Percentiles rank a stretch among this genome's conserved stretches.
Evolutionary conservation across 2,797 vertebrate species (phyloP).

Genomic region (Thripadectes ignobilis): DNA sequence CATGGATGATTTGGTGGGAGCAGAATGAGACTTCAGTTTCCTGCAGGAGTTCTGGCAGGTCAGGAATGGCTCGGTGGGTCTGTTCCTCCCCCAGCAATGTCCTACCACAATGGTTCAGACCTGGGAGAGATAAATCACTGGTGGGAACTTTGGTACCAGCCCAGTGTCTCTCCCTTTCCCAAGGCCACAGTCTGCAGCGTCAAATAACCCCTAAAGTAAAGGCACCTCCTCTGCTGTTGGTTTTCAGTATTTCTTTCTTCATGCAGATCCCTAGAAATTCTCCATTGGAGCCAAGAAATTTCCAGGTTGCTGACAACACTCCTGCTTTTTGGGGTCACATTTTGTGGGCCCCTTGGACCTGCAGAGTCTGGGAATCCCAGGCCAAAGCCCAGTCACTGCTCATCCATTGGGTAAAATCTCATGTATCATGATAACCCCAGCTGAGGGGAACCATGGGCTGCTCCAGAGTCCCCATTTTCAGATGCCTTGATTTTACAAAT

Average conservation of each 20-base stretch:
- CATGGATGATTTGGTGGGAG: background rate
- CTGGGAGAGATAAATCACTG: fast-evolving
- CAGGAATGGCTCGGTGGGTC: background rate
- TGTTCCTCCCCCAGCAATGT: background rate
- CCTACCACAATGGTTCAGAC: fast-evolving
- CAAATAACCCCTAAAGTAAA: background rate
- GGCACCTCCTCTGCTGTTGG: background rate
- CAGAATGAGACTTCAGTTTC: background rate
- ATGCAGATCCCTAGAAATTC: background rate
- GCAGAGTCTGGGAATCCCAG: background rate
- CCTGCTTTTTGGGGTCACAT: background rate
- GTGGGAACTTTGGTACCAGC: background rate
- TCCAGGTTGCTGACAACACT: background rate
- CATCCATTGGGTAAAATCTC: background rate
- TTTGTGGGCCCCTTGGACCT: background rate
- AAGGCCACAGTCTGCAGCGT: background rate
- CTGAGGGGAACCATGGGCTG: background rate
- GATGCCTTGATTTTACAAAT: background rate
- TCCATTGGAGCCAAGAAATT: background rate
- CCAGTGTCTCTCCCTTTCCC: background rate
- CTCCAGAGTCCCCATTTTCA: fast-evolving
- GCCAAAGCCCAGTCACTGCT: background rate
- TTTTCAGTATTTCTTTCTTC: background rate
- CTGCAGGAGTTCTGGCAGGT: background rate
- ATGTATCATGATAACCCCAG: fast-evolving